phyloP scores from a whole-genome alignment of 1,140 invertebrate genomes.

The Aphidius gifuensis region DNA sequence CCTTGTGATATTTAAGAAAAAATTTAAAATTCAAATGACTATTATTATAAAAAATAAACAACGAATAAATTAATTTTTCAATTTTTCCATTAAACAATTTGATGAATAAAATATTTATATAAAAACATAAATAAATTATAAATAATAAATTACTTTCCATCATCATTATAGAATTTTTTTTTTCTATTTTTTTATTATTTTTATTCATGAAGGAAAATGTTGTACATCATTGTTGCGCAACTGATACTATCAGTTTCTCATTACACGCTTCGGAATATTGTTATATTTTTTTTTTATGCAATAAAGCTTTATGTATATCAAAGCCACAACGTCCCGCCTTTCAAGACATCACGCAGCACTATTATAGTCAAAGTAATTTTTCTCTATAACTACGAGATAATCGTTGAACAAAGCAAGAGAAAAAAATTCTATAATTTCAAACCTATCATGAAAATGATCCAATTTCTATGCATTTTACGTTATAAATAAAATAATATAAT shows the following conservation, averaged over 20 bases:
- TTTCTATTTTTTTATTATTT: no score
- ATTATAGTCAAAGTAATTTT: constrained; percentile 28
- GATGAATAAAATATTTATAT: no score
- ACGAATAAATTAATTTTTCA: no score
- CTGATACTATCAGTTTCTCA: constrained; percentile 41
- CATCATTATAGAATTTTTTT: no score
- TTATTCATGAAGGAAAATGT: no score
- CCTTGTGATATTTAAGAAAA: no score
- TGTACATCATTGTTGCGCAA: background rate
- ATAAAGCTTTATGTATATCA: background rate
- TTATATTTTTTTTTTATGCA: constrained; percentile 30
- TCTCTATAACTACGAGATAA: constrained; percentile 35
- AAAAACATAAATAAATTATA: no score
- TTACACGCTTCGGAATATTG: constrained; percentile 33
- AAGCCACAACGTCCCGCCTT: no score
- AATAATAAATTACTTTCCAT: no score
- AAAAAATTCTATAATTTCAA: constrained; percentile 7
- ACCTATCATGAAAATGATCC: constrained; percentile 31
- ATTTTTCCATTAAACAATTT: no score
- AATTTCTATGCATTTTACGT: constrained; percentile 32
- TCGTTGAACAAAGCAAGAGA: constrained; percentile 20
- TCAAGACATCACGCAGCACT: background rate
- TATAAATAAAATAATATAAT: background rate
- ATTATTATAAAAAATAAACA: no score
- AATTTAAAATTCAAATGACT: no score